Evolutionary conservation across 2,113 vertebrate genomes (phyloP), one percentile per base, ranked within the genome.

Genomic region (Pteruthius melanotis): DNA sequence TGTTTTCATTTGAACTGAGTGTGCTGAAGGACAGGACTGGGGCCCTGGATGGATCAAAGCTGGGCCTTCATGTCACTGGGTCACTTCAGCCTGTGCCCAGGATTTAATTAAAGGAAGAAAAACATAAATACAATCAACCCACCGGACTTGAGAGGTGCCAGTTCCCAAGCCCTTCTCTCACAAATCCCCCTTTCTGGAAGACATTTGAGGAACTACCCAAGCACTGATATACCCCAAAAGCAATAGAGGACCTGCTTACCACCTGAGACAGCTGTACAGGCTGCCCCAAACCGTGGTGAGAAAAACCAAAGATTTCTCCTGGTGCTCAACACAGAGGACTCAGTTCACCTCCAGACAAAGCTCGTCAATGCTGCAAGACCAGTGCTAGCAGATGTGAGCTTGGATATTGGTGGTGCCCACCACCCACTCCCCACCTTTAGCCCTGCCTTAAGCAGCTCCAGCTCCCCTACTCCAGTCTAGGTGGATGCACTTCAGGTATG

Each of bases 41-140:
- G 47, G 61, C 69, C 40, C 59, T 72, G 52, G 69, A 84, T 60
- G 54, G 88, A 96, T 92, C 78, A 96, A 96, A 97, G 93, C 47
- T 3, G 42, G n/a, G n/a, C 57, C 69, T 94, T 94, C 79, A 77
- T 12, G 15, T 49, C 87, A 87, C 82, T 75, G 42, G 72, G 84
- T 77, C 84, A 84, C 30, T 94, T 83, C 81, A 79, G 64, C 68
- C 65, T 59, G 50, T 71, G 89, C 61, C 61, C 81, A 88, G 71
- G n/a, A 82, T 70, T 95, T 95, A 92, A 95, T 88, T 83, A 90
- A 91, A 87, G 59, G 47, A 92, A 84, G 54, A 40, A 90, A 95
- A 93, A 89, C 49, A 92, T 30, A 91, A 93, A 69, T 19, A 87
- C 23, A 65, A 82, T 74, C 75, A 92, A 83, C 70, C 26, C 3